Evolutionary conservation across 2,113 vertebrate species (phyloP).

Genomic region (Atlantisia rogersi): DNA sequence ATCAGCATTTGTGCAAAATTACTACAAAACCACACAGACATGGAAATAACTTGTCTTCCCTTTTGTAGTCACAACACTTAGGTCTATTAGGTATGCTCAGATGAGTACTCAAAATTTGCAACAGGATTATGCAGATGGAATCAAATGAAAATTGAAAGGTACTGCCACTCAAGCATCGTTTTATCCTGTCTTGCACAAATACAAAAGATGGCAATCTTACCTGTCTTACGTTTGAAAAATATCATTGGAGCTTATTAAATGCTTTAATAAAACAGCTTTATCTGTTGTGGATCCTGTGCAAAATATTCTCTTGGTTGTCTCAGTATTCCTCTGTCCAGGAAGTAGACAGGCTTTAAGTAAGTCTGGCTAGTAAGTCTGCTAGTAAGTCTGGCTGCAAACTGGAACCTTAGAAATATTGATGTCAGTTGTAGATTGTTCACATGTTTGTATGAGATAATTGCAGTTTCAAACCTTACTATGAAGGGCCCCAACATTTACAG

Average conservation of each 20-base stretch:
- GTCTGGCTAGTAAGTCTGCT: no score
- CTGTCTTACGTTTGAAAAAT: neutral
- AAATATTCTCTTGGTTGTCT: neutral
- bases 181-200: neutral
- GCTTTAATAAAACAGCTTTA: neutral
- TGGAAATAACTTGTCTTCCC: neutral
- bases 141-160: neutral
- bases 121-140: neutral
- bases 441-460: neutral
- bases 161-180: neutral
- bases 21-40: neutral
- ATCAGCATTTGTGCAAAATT: neutral
- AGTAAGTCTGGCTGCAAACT: neutral
- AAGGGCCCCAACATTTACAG: neutral
- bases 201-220: neutral
- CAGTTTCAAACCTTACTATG: neutral
- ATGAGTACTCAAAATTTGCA: neutral
- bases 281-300: neutral
- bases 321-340: neutral
- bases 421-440: neutral
- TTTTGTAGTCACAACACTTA: neutral
- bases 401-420: neutral
- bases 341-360: neutral
- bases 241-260: neutral
- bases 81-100: neutral